A percentile compares a stretch with the other conserved stretches of the same genome.
Conservation (phyloP, 2,797 vertebrate genomes). For the Thripadectes ignobilis region DNA sequence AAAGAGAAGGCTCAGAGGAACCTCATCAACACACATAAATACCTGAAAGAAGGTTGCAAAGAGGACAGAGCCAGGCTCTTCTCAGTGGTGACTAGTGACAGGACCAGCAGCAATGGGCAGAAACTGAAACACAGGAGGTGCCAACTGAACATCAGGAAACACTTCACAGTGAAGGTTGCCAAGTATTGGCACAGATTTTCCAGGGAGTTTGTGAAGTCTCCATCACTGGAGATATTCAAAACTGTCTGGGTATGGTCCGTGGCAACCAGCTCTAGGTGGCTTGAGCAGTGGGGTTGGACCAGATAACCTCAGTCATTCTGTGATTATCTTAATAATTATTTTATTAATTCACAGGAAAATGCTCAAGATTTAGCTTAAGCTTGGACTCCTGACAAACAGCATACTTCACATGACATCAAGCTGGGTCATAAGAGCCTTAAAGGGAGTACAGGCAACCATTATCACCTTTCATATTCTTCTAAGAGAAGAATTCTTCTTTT, state of each 20-base stretch:
- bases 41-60: background rate
- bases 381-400: background rate
- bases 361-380: background rate
- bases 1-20: background rate
- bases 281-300: accelerated
- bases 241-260: background rate
- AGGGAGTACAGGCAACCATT: background rate
- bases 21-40: background rate
- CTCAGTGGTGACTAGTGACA: background rate
- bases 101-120: background rate
- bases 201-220: background rate
- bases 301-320: background rate
- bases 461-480: background rate
- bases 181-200: background rate
- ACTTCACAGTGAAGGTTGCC: background rate
- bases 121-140: background rate
- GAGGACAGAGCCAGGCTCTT: background rate
- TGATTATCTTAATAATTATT: background rate
- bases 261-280: background rate
- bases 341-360: background rate
- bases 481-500: background rate
- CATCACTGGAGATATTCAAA: background rate
- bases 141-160: background rate
- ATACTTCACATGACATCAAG: background rate
- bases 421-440: background rate